These are phyloP conservation scores for Tachina grossa DNA, from an alignment of 2,888 invertebrate species.

Conservation along the genomic window DNA sequence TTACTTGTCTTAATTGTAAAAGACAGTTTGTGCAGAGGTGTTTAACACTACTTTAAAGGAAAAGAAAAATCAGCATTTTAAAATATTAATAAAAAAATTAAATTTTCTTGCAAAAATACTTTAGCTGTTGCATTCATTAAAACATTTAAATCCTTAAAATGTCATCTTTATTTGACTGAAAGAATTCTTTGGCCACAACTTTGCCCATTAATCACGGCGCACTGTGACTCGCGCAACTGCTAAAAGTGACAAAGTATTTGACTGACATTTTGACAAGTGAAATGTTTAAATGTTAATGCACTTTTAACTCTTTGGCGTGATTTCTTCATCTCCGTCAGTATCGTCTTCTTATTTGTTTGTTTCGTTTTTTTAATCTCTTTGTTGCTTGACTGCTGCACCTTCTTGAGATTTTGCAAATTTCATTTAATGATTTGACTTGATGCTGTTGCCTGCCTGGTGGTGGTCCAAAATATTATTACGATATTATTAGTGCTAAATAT, in stretches of 20 bases:
- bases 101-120: conserved; percentile 1
- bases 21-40: conserved; percentile 70
- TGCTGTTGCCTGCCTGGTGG: conserved; percentile 14
- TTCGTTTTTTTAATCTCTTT: not conserved
- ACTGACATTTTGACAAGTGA: conserved; percentile 69
- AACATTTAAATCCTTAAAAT: conserved; percentile 56
- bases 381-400: conserved; percentile 52
- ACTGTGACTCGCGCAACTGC: conserved; percentile 4
- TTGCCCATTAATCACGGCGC: conserved; percentile 3
- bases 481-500: conserved; percentile 39
- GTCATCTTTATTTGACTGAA: conserved; percentile 54
- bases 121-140: conserved; percentile 57
- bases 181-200: conserved; percentile 26
- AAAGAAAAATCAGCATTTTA: not conserved
- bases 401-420: conserved; percentile 31
- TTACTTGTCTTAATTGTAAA: conserved; percentile 67
- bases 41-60: conserved; percentile 24
- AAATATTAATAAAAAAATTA: not conserved
- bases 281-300: conserved; percentile 66
- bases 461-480: conserved; percentile 61
- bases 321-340: conserved; percentile 39
- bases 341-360: conserved; percentile 24
- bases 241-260: conserved; percentile 57
- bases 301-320: conserved; percentile 56
- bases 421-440: conserved; percentile 7